phyloP scores from a whole-genome alignment of 2,797 vertebrate genomes.

The Scolopax bukidnonensis region DNA sequence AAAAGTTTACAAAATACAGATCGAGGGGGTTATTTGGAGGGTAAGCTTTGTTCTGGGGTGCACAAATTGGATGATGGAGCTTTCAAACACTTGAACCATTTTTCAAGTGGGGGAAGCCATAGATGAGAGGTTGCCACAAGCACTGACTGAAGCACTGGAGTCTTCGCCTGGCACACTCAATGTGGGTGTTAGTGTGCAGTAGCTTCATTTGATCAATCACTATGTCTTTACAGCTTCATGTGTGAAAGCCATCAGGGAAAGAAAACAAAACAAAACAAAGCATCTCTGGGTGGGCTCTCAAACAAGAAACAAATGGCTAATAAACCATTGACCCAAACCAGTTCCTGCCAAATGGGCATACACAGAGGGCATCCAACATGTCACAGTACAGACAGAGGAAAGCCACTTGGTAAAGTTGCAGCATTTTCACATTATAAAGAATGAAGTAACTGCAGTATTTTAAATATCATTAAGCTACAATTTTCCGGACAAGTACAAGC shows the following conservation, averaged over 20 bases:
- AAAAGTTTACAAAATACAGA: background rate
- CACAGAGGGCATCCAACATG: background rate
- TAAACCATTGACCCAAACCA: background rate
- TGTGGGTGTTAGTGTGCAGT: background rate
- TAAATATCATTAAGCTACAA: background rate
- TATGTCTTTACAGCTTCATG: background rate
- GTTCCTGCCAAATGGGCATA: background rate
- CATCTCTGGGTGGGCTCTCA: background rate
- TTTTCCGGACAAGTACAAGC: background rate
- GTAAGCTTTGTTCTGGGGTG: background rate
- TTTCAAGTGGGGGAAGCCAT: background rate
- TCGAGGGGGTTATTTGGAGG: background rate
- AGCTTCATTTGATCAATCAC: background rate
- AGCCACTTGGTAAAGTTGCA: background rate
- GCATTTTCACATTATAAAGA: background rate
- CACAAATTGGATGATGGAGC: background rate
- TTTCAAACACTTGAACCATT: background rate
- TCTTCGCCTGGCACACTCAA: background rate
- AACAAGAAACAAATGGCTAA: slow-evolving; percentile 19
- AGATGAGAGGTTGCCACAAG: background rate
- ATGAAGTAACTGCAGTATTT: background rate
- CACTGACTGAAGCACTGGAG: background rate
- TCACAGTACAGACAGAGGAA: accelerated
- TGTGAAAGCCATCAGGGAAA: background rate
- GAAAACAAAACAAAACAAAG: background rate